Evolutionary conservation across 2,888 invertebrate genomes (phyloP).

Genomic region (Sminthurides aquaticus): DNA sequence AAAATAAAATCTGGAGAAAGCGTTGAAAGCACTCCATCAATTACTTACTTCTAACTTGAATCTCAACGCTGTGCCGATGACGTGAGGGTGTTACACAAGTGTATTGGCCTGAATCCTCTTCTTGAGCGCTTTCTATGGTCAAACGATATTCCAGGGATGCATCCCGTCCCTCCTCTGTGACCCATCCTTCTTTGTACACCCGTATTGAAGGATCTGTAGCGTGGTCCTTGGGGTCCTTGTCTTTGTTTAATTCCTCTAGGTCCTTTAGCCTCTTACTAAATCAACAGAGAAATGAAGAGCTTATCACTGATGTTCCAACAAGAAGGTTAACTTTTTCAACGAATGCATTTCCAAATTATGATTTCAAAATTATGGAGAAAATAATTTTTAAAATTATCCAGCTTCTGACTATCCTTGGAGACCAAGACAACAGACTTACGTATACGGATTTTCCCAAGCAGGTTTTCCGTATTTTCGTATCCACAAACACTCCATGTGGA

Average conservation of each 20-base stretch:
- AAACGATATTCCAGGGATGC: slow-evolving; percentile 70
- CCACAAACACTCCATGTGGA: slow-evolving; percentile 85
- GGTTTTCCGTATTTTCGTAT: slow-evolving; percentile 61
- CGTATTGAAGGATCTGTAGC: slow-evolving; percentile 48
- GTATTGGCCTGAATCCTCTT: slow-evolving; percentile 75
- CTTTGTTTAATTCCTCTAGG: slow-evolving; percentile 13
- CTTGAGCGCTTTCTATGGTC: slow-evolving; percentile 69
- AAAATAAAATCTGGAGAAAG: no score
- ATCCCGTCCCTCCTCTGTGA: slow-evolving; percentile 63
- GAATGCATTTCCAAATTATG: no score
- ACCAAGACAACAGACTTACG: background rate
- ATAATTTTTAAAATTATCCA: no score
- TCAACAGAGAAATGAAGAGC: no score
- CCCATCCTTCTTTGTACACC: slow-evolving; percentile 73
- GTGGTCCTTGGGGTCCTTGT: slow-evolving; percentile 5
- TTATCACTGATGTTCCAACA: no score
- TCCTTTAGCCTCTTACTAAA: no score
- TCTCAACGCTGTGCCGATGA: slow-evolving; percentile 70
- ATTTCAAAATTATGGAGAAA: no score
- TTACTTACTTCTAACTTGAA: slow-evolving; percentile 63
- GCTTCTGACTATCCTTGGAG: no score
- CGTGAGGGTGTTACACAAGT: slow-evolving; percentile 79
- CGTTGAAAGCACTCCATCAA: background rate
- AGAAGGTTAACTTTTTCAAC: no score
- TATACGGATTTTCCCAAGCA: background rate